Percentiles rank a stretch among this genome's conserved stretches.
These are phyloP conservation scores for Myotis vivesi DNA, from an alignment of 2,797 vertebrate species.

Conservation along the genomic window DNA sequence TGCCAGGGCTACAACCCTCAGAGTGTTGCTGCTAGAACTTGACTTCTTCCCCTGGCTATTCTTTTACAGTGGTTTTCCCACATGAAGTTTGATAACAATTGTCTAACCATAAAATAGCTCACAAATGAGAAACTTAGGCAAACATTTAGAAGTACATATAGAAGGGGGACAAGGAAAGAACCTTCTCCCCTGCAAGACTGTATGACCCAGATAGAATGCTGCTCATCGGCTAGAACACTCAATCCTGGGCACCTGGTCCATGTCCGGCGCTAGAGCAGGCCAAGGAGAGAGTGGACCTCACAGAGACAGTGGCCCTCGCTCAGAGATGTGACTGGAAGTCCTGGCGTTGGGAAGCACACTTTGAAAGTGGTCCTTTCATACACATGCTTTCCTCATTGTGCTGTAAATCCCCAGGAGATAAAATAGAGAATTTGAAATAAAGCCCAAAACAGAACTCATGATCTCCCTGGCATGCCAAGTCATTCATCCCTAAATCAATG, in stretches of 20 bases:
- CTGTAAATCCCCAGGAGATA: background rate
- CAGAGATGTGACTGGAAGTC: accelerated
- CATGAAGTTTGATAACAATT: background rate
- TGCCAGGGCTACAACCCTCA: background rate
- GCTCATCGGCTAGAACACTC: accelerated
- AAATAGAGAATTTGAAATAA: background rate
- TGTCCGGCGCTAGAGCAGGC: accelerated
- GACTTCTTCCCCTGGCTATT: background rate
- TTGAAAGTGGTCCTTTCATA: background rate
- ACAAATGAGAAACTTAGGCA: background rate
- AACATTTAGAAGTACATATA: background rate
- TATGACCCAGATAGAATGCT: accelerated
- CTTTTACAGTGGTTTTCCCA: background rate
- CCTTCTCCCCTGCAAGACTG: background rate
- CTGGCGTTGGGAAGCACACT: background rate
- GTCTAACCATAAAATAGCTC: background rate
- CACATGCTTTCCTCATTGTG: background rate
- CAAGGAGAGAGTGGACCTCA: no score
- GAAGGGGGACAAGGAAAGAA: background rate
- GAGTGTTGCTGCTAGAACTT: background rate
- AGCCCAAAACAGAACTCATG: background rate
- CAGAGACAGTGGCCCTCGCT: accelerated
- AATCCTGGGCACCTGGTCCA: accelerated
- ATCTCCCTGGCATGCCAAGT: no score
- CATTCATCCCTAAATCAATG: no score